Evolutionary conservation across 2,888 invertebrate species (phyloP).

Genomic region (Tenodera sinensis): DNA sequence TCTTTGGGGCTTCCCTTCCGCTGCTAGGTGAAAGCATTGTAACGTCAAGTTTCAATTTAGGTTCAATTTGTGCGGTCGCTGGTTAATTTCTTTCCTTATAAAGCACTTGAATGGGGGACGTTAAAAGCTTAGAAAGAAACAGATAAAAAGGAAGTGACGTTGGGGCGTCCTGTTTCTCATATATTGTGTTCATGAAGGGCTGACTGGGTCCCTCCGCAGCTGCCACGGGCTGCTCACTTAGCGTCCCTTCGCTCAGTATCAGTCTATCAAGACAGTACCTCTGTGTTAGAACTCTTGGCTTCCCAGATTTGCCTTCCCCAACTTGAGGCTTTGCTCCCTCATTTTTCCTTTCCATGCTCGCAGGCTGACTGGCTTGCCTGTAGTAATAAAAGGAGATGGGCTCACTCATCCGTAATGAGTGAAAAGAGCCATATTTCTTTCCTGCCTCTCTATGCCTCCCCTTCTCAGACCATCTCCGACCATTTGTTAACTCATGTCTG

Average conservation of each 20-base stretch:
- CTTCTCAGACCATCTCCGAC: neutral
- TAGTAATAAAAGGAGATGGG: conserved; percentile 22
- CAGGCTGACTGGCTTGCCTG: conserved; percentile 5
- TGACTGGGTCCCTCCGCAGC: neutral
- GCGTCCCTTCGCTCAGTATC: neutral
- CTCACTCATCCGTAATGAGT: conserved; percentile 23
- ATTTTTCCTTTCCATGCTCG: neutral
- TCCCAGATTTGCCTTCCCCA: neutral
- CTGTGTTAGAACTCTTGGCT: neutral
- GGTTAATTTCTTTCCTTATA: neutral
- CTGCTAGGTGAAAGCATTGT: neutral
- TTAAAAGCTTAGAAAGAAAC: neutral
- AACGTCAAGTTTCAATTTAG: too few relatives aligned
- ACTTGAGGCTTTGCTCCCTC: neutral
- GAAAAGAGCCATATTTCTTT: conserved; percentile 14
- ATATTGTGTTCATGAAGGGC: neutral
- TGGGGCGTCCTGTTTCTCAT: neutral
- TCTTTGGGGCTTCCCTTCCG: neutral
- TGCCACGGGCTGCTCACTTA: neutral
- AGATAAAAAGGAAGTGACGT: neutral
- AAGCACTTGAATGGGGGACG: neutral
- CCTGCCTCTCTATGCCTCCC: neutral
- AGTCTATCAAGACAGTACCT: neutral
- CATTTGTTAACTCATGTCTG: neutral
- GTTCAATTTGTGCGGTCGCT: neutral